Evolutionary conservation across 2,797 vertebrate genomes (phyloP), one percentile per base, ranked within the genome.

Genomic region (Gephyroberyx darwinii): DNA sequence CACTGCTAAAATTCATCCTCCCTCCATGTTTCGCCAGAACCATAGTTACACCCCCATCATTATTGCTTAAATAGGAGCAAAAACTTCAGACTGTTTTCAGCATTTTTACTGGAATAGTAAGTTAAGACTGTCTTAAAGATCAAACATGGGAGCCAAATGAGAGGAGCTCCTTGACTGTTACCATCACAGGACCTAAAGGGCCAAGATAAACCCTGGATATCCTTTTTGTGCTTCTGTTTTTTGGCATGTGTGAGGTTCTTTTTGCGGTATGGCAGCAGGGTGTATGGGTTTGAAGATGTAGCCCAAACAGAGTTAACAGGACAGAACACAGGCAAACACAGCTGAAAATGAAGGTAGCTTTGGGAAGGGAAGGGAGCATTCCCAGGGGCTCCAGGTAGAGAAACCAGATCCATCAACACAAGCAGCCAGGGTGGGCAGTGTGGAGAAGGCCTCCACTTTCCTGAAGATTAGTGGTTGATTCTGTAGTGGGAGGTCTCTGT

Each of bases 401-500:
- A 86, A 88, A 89, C 63, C 52, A 77, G 74, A 87, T 82, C 80
- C 43, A 51, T 65, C 33, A 71, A 65, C 61, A 69, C 69, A 81
- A 88, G 83, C 80, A 87, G 76, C 65, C 60, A 64, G 75, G 77
- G 37, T 47, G 64, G 72, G 74, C 74, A 57, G 74, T 14, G 63
- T 65, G 79, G 59, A 90, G 65, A 84, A 57, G 65, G 81, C 63
- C 71, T 76, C 63, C 53, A 70, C 80, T 88, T 84, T 65, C 77
- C 74, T 78, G 54, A 77, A 87, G 86, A 89, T 88, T 86, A 87
- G 85, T 45, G 60, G 79, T 54, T 84, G 81, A 84, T 82, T 89
- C 73, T 77, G 77, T 41, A 66, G 82, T 84, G 89, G 86, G 91
- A 89, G 88, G 89, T 92, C 89, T 89, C 31, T 30, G 75, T 80